Evolutionary conservation across 1,140 invertebrate genomes (phyloP), one percentile per base, ranked within the genome.

Genomic region (Drosophila bocqueti): DNA sequence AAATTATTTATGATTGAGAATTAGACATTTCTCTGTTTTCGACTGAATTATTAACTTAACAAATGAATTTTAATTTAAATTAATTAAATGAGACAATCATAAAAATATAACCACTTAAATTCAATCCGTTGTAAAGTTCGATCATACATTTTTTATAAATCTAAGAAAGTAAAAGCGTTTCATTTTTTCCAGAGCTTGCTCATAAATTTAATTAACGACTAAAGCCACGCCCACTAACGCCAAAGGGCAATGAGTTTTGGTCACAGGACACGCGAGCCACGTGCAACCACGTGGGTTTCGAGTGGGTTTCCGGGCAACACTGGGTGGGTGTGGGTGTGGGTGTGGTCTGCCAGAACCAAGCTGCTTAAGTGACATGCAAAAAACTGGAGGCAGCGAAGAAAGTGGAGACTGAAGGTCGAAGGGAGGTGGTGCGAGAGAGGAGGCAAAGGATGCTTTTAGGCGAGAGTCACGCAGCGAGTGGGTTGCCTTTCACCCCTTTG

Each of bases 321-420:
- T 29, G 11, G 36, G 52, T 58, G 50, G n/a, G 66, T n/a, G n/a
- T 43, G 24, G 47, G 1, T 31, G 2, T 31, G 34, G 34, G 9
- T 34, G 34, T 10, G 67, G 67, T 55, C n/a, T 18, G 63, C 29
- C 67, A 29, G 34, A 71, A 49, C 29, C 67, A 71, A 71, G 63
- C 63, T 67, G 67, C 40, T 71, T 55, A 71, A 68, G 40, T 71
- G 63, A 55, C 67, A 68, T 55, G 67, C 62, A 55, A 55, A 71
- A 67, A 26, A 63, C 18, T 24, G 21, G 34, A n/a, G n/a, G n/a
- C 18, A 24, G 52, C 52, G 13, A 38, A 21, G 31, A 36, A 54
- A 18, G 52, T n/a, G 18, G n/a, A 26, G 16, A n/a, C 24, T 29
- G 55, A 31, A 31, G 21, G 63, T n/a, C 3, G 10, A 13, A 26